Conservation (phyloP, 2,113 vertebrate species). For the Poicephalus gulielmi region DNA sequence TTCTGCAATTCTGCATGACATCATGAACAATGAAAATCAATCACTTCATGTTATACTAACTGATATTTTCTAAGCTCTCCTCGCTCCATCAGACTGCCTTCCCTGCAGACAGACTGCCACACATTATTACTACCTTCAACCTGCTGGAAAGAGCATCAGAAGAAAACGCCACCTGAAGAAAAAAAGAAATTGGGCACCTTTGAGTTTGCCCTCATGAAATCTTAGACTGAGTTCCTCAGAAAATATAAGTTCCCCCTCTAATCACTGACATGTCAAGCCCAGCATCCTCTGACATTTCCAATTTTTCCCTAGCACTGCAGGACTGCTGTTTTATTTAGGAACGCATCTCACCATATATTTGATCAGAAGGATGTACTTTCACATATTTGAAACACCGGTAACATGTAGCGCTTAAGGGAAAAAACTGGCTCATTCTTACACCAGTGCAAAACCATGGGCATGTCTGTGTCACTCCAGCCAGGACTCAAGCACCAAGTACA, state of each 20-base stretch:
- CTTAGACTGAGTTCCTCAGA: background rate
- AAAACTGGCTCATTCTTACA: background rate
- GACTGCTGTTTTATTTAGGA: background rate
- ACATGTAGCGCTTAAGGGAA: background rate
- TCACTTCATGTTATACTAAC: background rate
- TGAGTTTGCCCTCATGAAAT: background rate
- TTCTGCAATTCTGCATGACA: background rate
- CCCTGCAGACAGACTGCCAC: background rate
- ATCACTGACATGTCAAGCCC: background rate
- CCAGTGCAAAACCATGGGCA: background rate
- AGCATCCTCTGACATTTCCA: background rate
- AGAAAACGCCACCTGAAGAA: background rate
- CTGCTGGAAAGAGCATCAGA: background rate
- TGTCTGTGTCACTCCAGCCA: background rate
- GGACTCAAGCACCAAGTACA: background rate
- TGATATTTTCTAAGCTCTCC: background rate
- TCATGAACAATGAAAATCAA: background rate
- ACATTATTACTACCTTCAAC: background rate
- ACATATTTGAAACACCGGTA: background rate
- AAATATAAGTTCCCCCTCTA: background rate
- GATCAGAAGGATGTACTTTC: background rate
- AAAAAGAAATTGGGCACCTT: background rate
- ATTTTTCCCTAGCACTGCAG: background rate
- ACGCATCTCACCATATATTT: background rate
- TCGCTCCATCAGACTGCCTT: background rate